phyloP scores from a whole-genome alignment of 2,113 vertebrate species.

The Enhydra lutris region DNA sequence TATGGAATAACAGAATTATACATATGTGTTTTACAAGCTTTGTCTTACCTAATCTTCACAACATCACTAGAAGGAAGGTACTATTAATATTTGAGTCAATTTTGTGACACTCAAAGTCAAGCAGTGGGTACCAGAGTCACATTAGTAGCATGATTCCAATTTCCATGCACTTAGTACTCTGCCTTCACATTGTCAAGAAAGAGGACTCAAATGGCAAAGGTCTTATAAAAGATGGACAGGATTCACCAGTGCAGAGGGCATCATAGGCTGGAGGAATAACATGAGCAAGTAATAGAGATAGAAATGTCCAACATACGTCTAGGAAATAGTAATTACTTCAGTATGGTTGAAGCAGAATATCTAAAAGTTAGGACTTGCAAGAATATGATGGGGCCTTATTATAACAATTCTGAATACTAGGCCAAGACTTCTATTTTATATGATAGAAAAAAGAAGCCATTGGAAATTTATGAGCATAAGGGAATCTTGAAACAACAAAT shows the following conservation, averaged over 20 bases:
- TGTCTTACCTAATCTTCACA: neutral
- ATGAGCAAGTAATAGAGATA: neutral
- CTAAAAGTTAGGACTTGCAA: neutral
- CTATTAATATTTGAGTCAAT: neutral
- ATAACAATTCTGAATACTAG: neutral
- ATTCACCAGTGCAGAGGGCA: neutral
- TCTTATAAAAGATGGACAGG: neutral
- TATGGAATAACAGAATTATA: neutral
- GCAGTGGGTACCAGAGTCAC: neutral
- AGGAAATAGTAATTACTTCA: neutral
- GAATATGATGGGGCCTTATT: neutral
- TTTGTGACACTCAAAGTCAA: neutral
- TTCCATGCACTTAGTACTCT: neutral
- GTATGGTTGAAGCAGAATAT: neutral
- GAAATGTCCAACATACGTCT: neutral
- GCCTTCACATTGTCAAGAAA: neutral
- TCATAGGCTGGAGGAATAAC: neutral
- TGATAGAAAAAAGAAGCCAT: neutral
- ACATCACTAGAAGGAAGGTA: neutral
- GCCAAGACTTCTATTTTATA: slow-evolving; percentile 6
- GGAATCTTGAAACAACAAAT: neutral
- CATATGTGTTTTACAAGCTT: neutral
- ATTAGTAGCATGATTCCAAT: neutral
- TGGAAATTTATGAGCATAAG: neutral
- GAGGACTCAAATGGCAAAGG: neutral